Evolutionary conservation across 2,113 vertebrate species (phyloP).

Genomic region (Corydoras sp.): DNA sequence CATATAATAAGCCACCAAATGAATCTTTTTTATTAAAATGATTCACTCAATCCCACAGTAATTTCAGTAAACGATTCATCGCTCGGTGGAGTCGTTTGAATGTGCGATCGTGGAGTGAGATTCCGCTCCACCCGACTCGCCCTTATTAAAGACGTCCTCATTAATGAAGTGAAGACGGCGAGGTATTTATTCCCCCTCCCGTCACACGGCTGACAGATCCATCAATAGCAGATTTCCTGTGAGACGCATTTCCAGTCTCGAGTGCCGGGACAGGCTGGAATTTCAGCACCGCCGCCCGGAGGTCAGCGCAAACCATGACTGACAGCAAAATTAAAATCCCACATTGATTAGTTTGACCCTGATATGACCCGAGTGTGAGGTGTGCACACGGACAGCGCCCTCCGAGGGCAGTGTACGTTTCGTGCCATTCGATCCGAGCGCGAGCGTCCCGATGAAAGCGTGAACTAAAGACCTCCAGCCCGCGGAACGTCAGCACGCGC

Average conservation of each 20-base stretch:
- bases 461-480: slow-evolving; percentile 8
- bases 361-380: slow-evolving; percentile 25
- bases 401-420: slow-evolving; percentile 34
- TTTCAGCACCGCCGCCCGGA: slow-evolving; percentile 35
- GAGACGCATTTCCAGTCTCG: slow-evolving; percentile 43
- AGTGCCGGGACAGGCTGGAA: slow-evolving; percentile 33
- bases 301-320: slow-evolving; percentile 18
- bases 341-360: slow-evolving; percentile 44
- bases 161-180: slow-evolving; percentile 10
- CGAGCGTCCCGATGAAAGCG: slow-evolving; percentile 22
- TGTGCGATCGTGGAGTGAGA: too few relatives aligned
- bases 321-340: slow-evolving; percentile 46
- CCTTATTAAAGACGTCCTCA: slow-evolving; percentile 26
- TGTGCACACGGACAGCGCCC: slow-evolving; percentile 12
- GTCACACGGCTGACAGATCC: slow-evolving; percentile 34
- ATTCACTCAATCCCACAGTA: too few relatives aligned
- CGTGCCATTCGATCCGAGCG: slow-evolving; percentile 36
- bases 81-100: too few relatives aligned
- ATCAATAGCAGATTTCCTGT: slow-evolving; percentile 40
- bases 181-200: slow-evolving; percentile 33
- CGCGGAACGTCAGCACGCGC: slow-evolving; percentile 12
- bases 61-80: too few relatives aligned
- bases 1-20: too few relatives aligned
- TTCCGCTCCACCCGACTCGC: too few relatives aligned
- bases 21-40: too few relatives aligned